Evolutionary conservation across 2,797 vertebrate species (phyloP), one percentile per base, ranked within the genome.

Genomic region (Prunella strophiata): DNA sequence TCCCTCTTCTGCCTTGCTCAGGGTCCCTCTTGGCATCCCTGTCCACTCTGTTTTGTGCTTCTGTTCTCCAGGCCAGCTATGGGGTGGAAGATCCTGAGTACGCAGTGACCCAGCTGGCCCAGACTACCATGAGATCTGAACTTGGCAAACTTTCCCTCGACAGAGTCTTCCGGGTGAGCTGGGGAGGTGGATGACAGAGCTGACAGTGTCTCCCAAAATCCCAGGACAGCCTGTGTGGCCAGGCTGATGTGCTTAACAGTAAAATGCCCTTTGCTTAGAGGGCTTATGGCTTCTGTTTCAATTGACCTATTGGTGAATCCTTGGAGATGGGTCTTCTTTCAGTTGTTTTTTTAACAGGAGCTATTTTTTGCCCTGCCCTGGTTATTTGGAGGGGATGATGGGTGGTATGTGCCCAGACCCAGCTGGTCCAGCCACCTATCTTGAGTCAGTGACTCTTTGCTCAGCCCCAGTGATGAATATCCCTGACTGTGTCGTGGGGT

Each of bases 111-210:
- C 99, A 99, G 96, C 95, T 99, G 84, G 99, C 99, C 38, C 99
- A 99, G 97, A 99, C 99, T 58, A 99, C 99, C 75, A 99, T 99
- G 99, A 98, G 99, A 72, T 99, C 99, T 12, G 99, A 99, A 95
- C 97, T 99, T 50, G 99, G 99, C 84, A 99, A 99, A 96, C 98
- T 99, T 40, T 98, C 99, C 10, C 97, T 99, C 21, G 99, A 99
- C 97, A 99, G 99, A 98, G 99, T 99, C 32, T 99, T 99, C 95
- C 97, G 99, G 98, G 99, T 99, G 98, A 97, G 97, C 58, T 38
- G 32, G 13, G n/a, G 47, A 75, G 25, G 30, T 40, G 26, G 26
- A 51, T 85, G 30, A 9, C 0, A 0, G 38, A 45, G 36, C 42
- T 68, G 50, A 32, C 22, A 10, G 36, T 4, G 0, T 68, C 23